Evolutionary conservation across 2,888 invertebrate genomes (phyloP).

Genomic region (Lasioglossum vierecki): DNA sequence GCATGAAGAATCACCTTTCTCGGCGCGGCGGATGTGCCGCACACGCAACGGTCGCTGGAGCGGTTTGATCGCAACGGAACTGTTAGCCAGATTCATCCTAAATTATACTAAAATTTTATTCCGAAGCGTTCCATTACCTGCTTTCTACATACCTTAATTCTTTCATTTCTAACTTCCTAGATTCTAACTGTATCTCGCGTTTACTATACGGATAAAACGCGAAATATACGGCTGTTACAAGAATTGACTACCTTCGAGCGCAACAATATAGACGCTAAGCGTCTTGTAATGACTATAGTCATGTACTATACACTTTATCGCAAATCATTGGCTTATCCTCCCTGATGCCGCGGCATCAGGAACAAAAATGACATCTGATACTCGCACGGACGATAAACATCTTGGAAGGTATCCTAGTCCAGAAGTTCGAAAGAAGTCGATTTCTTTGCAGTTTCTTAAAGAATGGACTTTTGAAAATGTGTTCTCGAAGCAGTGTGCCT

Average conservation of each 20-base stretch:
- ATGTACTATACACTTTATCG: neutral
- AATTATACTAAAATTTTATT: neutral
- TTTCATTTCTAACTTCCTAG: neutral
- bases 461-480: neutral
- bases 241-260: neutral
- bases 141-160: neutral
- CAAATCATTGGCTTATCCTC: neutral
- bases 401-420: neutral
- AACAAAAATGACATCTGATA: neutral
- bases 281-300: neutral
- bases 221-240: neutral
- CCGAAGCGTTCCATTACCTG: neutral
- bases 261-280: conserved; percentile 6
- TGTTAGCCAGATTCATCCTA: neutral
- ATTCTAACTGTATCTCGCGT: neutral
- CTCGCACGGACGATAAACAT: neutral
- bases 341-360: neutral
- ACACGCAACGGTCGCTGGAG: neutral
- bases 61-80: neutral
- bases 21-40: neutral
- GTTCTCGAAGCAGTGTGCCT: neutral
- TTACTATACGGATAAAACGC: neutral
- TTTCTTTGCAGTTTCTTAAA: neutral
- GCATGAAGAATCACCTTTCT: neutral
- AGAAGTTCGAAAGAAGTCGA: neutral